These are phyloP conservation scores for Tetramorium parvispinum DNA, from an alignment of 1,140 invertebrate genomes.

Conservation along the genomic window DNA sequence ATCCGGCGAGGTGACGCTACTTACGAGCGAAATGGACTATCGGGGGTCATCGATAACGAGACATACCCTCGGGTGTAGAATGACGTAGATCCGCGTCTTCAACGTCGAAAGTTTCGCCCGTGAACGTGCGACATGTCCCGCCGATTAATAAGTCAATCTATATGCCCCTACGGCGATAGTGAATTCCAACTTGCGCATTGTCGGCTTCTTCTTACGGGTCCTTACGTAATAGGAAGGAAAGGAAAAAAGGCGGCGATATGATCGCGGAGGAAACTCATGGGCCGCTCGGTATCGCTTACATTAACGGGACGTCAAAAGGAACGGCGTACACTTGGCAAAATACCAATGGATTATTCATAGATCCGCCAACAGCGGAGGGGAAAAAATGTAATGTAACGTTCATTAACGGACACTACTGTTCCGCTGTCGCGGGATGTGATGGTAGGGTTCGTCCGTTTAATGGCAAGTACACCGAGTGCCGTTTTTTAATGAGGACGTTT, in stretches of 20 bases:
- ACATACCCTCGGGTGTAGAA: constrained; percentile 33
- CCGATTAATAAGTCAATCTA: constrained; percentile 37
- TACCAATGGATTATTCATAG: constrained; percentile 44
- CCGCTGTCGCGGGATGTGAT: background rate
- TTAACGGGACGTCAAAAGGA: background rate
- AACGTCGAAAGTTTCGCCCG: background rate
- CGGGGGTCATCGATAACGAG: constrained; percentile 56
- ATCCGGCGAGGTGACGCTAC: constrained; percentile 37
- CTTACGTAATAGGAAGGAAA: constrained; percentile 33
- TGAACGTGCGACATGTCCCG: background rate
- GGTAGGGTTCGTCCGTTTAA: constrained; percentile 15
- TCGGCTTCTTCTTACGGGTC: background rate
- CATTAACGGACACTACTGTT: constrained; percentile 31
- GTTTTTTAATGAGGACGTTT: constrained; percentile 55
- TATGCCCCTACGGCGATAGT: background rate
- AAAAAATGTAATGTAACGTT: constrained; percentile 6
- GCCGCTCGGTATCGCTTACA: background rate
- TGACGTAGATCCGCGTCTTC: constrained; percentile 33
- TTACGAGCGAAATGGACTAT: constrained; percentile 12
- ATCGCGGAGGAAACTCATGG: constrained; percentile 1
- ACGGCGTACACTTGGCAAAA: background rate
- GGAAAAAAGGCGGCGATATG: background rate
- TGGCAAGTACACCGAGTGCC: background rate
- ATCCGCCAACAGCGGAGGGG: background rate
- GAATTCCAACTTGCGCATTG: constrained; percentile 35